Base-by-base conservation (phyloP, 2,113 vertebrate genomes). In the Rhineura floridana region DNA sequence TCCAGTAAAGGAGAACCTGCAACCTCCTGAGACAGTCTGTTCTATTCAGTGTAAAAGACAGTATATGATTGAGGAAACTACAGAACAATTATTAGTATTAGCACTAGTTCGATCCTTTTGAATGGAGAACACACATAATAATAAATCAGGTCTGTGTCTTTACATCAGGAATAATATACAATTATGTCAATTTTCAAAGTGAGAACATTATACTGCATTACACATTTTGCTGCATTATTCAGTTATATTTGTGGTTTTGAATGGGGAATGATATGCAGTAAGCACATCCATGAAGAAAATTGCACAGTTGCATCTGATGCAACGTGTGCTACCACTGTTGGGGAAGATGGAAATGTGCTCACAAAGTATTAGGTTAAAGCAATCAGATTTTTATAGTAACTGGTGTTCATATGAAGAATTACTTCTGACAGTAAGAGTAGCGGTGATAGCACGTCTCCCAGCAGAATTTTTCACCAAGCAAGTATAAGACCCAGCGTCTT, bases 341-440 rank as follows among this genome's bases (percentile, higher is more conserved):
- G 44, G 9, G n/a, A 23, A 36, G 82, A 7, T 55, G n/a, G 7
- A 39, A 72, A 39, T 72, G 21, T 72, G 30, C 46, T 23, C n/a
- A 52, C 21, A 39, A 84, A 7, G 6, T 28, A 48, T 81, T 13
- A 28, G 46, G 10, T 96, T 90, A 96, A 91, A 85, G 13, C 19
- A 83, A 87, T 48, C 55, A 62, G 21, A 62, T 72, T 44, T 89
- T 88, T 69, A 86, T 42, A n/a, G 82, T 79, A 92, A 88, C 85
- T 86, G 28, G 86, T 83, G 73, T 83, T n/a, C 80, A 70, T 39
- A 70, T 23, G 90, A 87, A 50, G 48, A 50, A 59, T 89, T 96
- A 99, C 99, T 98, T 97, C 98, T 98, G 81, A 99, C 97, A 83
- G 97, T 96, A 86, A 99, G 96, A 69, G 92, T 94, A 30, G 98